A percentile compares a stretch with the other conserved stretches of the same genome.
Evolutionary conservation across 2,113 vertebrate genomes (phyloP).

Genomic region (Nymphicus hollandicus): DNA sequence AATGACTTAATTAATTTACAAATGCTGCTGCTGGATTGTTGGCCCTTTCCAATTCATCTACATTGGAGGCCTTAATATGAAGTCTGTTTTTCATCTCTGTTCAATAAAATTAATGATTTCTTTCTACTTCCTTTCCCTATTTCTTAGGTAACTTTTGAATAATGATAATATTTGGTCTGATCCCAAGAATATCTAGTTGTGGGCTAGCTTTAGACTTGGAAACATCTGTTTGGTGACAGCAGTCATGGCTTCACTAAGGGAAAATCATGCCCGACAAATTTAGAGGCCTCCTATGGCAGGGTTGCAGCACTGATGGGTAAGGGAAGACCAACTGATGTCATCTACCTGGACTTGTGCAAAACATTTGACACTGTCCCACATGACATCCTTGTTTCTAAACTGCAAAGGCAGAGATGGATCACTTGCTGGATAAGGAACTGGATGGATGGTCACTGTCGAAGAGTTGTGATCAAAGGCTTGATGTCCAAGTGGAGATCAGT

Average conservation of each 20-base stretch:
- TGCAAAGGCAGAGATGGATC: not conserved
- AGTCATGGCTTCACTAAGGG: not conserved
- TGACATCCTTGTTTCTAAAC: not conserved
- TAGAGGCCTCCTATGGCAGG: not conserved
- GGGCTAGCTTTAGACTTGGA: not conserved
- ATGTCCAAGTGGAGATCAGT: not conserved
- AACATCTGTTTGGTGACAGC: not conserved
- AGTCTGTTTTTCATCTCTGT: not conserved
- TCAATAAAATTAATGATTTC: not conserved
- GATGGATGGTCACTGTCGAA: not conserved
- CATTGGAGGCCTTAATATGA: not conserved
- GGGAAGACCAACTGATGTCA: not conserved
- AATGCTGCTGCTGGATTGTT: not conserved
- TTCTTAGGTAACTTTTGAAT: not conserved
- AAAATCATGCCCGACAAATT: not conserved
- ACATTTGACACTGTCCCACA: not conserved
- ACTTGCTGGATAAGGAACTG: not conserved
- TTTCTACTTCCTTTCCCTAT: not conserved
- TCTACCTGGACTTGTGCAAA: not conserved
- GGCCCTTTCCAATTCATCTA: not conserved
- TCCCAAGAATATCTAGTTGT: not conserved
- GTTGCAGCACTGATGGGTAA: not conserved
- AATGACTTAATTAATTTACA: not conserved
- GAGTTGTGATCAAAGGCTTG: not conserved
- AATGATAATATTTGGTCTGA: not conserved